A percentile compares a stretch with the other conserved stretches of the same genome.
Evolutionary conservation across 2,113 vertebrate species (phyloP).

Genomic region (Ctenomys sociabilis): DNA sequence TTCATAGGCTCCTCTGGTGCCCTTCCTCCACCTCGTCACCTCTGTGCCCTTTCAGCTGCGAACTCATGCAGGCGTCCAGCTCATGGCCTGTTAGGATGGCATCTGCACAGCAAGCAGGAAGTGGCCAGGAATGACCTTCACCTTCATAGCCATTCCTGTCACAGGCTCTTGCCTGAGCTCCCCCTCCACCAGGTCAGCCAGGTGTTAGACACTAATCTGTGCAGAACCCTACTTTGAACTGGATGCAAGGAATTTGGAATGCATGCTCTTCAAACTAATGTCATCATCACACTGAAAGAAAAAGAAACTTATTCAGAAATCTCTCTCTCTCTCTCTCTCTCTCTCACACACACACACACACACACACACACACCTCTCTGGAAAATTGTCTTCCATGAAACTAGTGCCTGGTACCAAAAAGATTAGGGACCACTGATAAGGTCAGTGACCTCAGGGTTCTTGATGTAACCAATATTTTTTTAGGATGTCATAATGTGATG

Average conservation of each 20-base stretch:
- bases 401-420: background rate
- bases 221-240: background rate
- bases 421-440: too few relatives aligned
- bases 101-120: background rate
- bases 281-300: background rate
- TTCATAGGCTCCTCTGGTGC: background rate
- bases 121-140: background rate
- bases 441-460: background rate
- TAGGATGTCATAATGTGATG: too few relatives aligned
- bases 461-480: background rate
- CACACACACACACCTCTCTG: background rate
- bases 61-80: background rate
- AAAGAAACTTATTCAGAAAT: background rate
- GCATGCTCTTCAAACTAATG: background rate
- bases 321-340: background rate
- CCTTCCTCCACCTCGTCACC: background rate
- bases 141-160: background rate
- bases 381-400: background rate
- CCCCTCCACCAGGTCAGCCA: background rate
- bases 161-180: background rate
- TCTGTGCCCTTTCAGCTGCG: background rate
- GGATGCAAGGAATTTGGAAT: background rate
- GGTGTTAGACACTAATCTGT: background rate
- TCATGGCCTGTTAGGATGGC: background rate
- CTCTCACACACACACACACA: background rate